Conservation (phyloP, 1,140 invertebrate species). For the Pseudoatta argentina region DNA sequence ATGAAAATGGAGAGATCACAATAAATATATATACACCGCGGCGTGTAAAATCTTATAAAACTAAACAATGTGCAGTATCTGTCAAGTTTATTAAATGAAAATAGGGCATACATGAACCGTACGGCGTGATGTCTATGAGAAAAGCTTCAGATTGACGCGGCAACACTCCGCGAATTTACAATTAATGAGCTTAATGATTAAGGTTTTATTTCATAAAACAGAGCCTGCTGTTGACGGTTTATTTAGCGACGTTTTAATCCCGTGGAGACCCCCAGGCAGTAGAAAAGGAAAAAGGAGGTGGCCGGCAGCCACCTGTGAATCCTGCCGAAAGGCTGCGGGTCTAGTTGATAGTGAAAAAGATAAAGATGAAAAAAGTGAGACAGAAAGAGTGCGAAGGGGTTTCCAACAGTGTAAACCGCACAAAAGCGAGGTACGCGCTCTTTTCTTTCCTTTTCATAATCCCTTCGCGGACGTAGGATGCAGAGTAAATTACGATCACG, state of each 20-base stretch:
- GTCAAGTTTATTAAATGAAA: slow-evolving; percentile 25
- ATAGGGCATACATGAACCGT: neutral
- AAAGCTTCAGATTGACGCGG: neutral
- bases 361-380: neutral
- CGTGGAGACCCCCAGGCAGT: neutral
- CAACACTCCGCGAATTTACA: neutral
- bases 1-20: neutral
- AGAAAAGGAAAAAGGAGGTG: neutral
- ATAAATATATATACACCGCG: neutral
- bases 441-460: slow-evolving; percentile 24
- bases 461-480: neutral
- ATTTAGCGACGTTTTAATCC: slow-evolving; percentile 49
- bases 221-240: slow-evolving; percentile 25
- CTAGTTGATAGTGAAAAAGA: neutral
- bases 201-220: slow-evolving; percentile 55
- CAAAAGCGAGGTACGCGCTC: slow-evolving; percentile 17
- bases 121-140: neutral
- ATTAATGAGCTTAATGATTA: slow-evolving; percentile 26
- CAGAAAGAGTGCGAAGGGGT: neutral
- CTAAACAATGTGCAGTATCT: neutral
- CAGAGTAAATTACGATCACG: slow-evolving; percentile 28
- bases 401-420: slow-evolving; percentile 17
- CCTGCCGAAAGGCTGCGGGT: slow-evolving; percentile 2
- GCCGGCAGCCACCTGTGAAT: slow-evolving; percentile 49
- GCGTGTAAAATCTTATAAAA: neutral